phyloP scores from a whole-genome alignment of 1,140 invertebrate species.

The Ceratosolen solmsi region DNA sequence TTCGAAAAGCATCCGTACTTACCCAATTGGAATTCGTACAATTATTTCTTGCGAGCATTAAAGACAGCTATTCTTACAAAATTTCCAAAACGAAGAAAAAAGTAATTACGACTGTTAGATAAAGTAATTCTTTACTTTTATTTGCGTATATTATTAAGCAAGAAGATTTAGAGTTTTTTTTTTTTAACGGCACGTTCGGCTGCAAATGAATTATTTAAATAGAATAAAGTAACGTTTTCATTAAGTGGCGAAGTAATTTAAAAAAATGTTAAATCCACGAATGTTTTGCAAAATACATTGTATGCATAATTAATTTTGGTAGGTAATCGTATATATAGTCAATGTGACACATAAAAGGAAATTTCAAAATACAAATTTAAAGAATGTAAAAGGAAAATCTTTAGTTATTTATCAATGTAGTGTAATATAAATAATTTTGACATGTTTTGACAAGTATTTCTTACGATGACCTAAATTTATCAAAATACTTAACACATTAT shows the following conservation, averaged over 20 bases:
- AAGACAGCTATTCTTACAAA: neutral
- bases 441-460: no score
- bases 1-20: neutral
- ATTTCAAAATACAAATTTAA: no score
- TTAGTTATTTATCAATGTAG: no score
- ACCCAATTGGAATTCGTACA: conserved; percentile 1
- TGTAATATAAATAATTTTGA: no score
- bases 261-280: neutral
- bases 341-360: no score
- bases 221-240: neutral
- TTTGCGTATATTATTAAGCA: neutral
- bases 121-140: neutral
- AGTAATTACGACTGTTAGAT: neutral
- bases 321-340: no score
- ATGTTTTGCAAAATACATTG: neutral
- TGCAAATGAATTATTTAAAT: neutral
- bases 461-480: no score
- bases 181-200: no score
- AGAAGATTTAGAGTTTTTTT: no score
- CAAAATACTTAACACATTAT: no score
- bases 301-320: neutral
- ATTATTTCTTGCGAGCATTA: conserved; percentile 13
- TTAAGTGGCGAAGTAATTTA: neutral
- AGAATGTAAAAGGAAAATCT: no score
- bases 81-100: neutral